phyloP scores from a whole-genome alignment of 2,797 vertebrate genomes.

The Podarcis siculus region DNA sequence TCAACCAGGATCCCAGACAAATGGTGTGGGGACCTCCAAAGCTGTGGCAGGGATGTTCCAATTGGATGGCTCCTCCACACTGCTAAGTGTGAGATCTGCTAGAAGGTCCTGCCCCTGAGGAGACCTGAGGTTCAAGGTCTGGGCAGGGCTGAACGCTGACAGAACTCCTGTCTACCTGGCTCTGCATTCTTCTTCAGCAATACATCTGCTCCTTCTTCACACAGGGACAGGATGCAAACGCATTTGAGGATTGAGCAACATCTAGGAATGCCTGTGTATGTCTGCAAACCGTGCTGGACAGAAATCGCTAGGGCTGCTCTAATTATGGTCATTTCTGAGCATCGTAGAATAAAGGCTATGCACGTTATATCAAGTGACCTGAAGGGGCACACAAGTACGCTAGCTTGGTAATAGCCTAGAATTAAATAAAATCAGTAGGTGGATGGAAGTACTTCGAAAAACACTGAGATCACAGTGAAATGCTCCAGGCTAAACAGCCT shows the following conservation, averaged over 20 bases:
- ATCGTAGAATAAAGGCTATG: neutral
- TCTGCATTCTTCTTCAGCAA: neutral
- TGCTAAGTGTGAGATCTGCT: too few species aligned
- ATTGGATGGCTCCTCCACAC: too few species aligned
- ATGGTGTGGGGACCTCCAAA: too few species aligned
- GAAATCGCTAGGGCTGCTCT: neutral
- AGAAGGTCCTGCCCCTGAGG: too few species aligned
- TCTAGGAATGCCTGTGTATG: neutral
- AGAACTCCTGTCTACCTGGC: neutral
- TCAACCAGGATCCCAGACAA: too few species aligned
- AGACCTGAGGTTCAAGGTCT: too few species aligned
- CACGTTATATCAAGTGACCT: slow-evolving; percentile 15
- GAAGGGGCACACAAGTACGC: slow-evolving; percentile 13
- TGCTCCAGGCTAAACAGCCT: neutral
- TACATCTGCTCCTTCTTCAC: neutral
- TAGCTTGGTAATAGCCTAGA: neutral
- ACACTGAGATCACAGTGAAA: neutral
- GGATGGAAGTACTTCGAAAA: neutral
- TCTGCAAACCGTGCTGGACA: neutral
- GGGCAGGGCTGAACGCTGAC: too few species aligned
- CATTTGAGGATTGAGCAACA: neutral
- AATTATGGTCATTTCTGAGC: neutral
- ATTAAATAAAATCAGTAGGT: neutral
- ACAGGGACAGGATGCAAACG: neutral
- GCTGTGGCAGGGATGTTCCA: too few species aligned